Conservation (phyloP, 2,888 invertebrate genomes). For the Stenichneumon culpator region DNA sequence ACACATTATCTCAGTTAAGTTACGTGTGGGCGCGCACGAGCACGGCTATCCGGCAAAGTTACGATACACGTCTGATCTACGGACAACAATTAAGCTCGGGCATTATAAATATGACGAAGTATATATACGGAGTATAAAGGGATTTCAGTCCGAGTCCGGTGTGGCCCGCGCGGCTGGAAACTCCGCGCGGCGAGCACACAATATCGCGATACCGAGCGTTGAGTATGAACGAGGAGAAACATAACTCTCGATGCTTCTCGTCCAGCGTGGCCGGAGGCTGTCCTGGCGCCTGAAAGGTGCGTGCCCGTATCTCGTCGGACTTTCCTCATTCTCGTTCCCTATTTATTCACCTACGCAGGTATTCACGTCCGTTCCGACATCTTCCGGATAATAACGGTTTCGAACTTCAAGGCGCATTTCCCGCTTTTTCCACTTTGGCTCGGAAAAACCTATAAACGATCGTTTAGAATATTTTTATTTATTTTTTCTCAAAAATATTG, state of each 20-base stretch:
- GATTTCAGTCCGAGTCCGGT: constrained; percentile 5
- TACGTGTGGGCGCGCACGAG: constrained; percentile 73
- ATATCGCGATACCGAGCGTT: constrained; percentile 30
- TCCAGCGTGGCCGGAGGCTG: constrained; percentile 71
- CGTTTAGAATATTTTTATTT: too few relatives aligned
- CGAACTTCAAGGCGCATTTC: too few relatives aligned
- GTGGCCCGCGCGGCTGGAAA: constrained; percentile 32
- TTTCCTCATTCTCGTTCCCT: constrained; percentile 36
- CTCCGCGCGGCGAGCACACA: constrained; percentile 17
- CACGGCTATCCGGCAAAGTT: constrained; percentile 73
- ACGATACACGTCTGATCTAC: constrained; percentile 78
- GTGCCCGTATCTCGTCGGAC: constrained; percentile 51
- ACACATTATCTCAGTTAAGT: constrained; percentile 46
- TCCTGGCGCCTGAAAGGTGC: constrained; percentile 74
- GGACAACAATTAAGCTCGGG: constrained; percentile 78
- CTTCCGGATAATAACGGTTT: constrained; percentile 49
- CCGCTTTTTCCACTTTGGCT: too few relatives aligned
- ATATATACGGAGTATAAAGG: constrained; percentile 17
- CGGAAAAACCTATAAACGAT: too few relatives aligned
- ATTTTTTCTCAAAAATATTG: too few relatives aligned
- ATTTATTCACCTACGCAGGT: constrained; percentile 76
- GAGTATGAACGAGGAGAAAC: constrained; percentile 54
- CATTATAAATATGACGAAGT: constrained; percentile 76
- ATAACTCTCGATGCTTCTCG: constrained; percentile 73
- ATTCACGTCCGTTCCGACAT: constrained; percentile 34